phyloP scores from a whole-genome alignment of 2,797 vertebrate species.

The Intellagama lesueurii region DNA sequence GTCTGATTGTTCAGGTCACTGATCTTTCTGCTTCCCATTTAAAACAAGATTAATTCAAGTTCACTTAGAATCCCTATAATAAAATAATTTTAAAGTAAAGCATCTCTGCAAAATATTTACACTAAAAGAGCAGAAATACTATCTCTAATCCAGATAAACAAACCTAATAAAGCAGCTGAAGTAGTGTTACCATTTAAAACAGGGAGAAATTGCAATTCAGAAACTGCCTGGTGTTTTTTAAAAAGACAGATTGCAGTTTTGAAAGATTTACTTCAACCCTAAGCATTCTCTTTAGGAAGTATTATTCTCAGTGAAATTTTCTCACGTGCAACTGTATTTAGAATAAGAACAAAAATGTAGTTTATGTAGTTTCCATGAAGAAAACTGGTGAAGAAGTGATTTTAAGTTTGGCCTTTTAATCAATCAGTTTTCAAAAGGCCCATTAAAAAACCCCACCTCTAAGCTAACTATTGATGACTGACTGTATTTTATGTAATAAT shows the following conservation, averaged over 20 bases:
- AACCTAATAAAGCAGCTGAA: neutral
- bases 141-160: neutral
- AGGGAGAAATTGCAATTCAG: neutral
- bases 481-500: neutral
- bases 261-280: neutral
- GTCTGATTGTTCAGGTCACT: neutral
- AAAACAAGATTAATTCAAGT: neutral
- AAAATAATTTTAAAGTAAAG: neutral
- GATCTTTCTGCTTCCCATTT: neutral
- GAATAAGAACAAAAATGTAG: neutral
- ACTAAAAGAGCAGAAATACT: neutral
- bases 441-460: neutral
- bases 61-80: neutral
- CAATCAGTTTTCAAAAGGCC: neutral
- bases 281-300: neutral
- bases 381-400: neutral
- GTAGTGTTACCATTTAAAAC: neutral
- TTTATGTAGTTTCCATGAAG: neutral
- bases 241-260: neutral
- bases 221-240: neutral
- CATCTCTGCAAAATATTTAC: neutral
- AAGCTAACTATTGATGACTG: neutral
- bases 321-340: neutral
- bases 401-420: neutral
- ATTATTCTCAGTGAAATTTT: neutral